Percentiles rank a stretch among this genome's conserved stretches.
phyloP scores from a whole-genome alignment of 2,113 vertebrate genomes.

The Sclerurus mexicanus region DNA sequence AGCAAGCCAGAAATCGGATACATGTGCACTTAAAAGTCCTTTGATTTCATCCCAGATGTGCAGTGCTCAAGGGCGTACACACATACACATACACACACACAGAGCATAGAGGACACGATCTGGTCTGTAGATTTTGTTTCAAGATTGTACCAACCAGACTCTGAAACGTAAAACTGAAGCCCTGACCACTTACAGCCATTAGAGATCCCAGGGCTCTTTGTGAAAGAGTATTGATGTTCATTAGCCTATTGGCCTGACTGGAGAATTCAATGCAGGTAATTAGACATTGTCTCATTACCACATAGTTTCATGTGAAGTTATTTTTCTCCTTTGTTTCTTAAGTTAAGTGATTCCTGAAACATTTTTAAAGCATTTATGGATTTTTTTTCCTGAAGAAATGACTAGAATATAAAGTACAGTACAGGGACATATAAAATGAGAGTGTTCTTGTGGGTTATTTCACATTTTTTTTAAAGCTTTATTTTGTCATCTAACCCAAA shows the following conservation, averaged over 20 bases:
- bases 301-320: background rate
- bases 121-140: slow-evolving; percentile 49
- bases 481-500: background rate
- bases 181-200: slow-evolving; percentile 44
- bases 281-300: background rate
- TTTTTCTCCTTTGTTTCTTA: background rate
- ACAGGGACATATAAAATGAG: background rate
- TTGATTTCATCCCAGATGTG: slow-evolving; percentile 54
- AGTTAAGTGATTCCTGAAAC: background rate
- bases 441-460: background rate
- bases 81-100: background rate
- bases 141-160: slow-evolving; percentile 29
- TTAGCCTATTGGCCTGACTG: slow-evolving; percentile 14
- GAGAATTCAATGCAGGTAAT: slow-evolving; percentile 44
- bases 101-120: background rate
- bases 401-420: background rate
- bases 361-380: background rate
- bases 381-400: background rate
- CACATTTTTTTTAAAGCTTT: background rate
- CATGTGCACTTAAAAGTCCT: slow-evolving; percentile 10
- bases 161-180: slow-evolving; percentile 37
- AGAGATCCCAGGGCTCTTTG: slow-evolving; percentile 41
- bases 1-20: slow-evolving; percentile 35
- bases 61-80: background rate
- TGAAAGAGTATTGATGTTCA: slow-evolving; percentile 34